phyloP scores from a whole-genome alignment of 2,797 vertebrate genomes.

The Syngnathus rostellatus region DNA sequence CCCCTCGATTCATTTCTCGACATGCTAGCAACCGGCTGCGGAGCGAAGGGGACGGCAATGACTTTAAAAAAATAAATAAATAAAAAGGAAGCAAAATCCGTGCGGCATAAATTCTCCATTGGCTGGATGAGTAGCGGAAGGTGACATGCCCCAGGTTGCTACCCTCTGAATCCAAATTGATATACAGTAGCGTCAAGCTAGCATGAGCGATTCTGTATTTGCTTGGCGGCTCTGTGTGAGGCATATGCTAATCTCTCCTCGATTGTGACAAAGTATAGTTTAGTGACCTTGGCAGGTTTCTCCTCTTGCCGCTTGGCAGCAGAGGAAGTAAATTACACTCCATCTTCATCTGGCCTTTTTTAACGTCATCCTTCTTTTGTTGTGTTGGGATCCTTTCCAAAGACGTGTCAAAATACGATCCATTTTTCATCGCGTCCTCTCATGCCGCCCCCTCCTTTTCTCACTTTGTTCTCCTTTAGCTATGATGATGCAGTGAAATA shows the following conservation, averaged over 20 bases:
- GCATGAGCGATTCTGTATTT: conserved; percentile 49
- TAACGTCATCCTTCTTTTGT: conserved; percentile 20
- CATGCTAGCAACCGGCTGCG: conserved; percentile 27
- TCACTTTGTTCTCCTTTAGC: conserved; percentile 55
- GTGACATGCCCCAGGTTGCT: conserved; percentile 39
- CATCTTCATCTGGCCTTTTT: neutral
- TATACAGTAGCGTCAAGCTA: conserved; percentile 30
- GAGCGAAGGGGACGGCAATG: conserved; percentile 30
- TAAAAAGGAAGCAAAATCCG: conserved; percentile 47
- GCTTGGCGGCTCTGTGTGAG: conserved; percentile 44
- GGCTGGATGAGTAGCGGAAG: conserved; percentile 45
- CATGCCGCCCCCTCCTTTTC: conserved; percentile 13
- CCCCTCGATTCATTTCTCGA: conserved; percentile 30
- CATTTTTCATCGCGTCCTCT: conserved; percentile 62
- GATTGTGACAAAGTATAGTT: conserved; percentile 40
- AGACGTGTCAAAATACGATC: conserved; percentile 60
- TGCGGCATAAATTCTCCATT: conserved; percentile 61
- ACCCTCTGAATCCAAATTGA: conserved; percentile 55
- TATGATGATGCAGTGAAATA: conserved; percentile 64
- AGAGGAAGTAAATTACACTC: neutral
- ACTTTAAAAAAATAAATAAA: conserved; percentile 4
- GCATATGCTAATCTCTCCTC: conserved; percentile 50
- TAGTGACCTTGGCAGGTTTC: conserved; percentile 42
- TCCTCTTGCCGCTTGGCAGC: conserved; percentile 8
- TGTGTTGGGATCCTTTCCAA: conserved; percentile 43